Percentiles rank a stretch among this genome's conserved stretches.
These are phyloP conservation scores for Meandrina meandrites DNA, from an alignment of 92 coral and sea anemone genomes.

Conservation along the genomic window DNA sequence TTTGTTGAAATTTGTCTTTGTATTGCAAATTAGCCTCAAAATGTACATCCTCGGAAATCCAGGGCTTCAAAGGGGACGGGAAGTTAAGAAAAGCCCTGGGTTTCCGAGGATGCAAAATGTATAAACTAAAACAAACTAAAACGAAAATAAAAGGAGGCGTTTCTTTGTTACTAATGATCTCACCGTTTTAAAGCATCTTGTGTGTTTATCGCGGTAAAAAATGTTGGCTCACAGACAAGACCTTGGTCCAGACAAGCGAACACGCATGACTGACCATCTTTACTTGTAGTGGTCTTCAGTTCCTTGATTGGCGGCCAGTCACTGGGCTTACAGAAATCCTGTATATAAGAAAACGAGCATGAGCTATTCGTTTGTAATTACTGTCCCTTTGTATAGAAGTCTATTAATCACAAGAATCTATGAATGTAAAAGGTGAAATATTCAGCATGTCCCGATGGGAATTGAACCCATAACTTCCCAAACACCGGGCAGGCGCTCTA, in stretches of 20 bases:
- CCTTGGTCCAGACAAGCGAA: slow-evolving; percentile 48
- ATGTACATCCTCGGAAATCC: too few relatives aligned
- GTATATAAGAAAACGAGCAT: not conserved
- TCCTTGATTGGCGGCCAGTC: slow-evolving; percentile 59
- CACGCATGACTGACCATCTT: slow-evolving; percentile 51
- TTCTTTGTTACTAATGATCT: not conserved
- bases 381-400: not conserved
- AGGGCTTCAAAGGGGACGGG: too few relatives aligned
- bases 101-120: too few relatives aligned
- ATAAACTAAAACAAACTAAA: too few relatives aligned
- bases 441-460: too few relatives aligned
- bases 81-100: too few relatives aligned
- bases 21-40: not conserved
- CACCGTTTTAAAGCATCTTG: slow-evolving; percentile 12
- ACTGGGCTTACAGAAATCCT: slow-evolving; percentile 51
- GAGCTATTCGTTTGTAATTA: not conserved
- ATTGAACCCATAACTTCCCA: too few relatives aligned
- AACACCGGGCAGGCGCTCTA: too few relatives aligned
- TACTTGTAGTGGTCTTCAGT: slow-evolving; percentile 37
- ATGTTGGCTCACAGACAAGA: slow-evolving; percentile 32
- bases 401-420: not conserved
- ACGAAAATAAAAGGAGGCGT: too few relatives aligned
- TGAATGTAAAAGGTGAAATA: too few relatives aligned
- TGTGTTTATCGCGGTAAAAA: slow-evolving; percentile 23
- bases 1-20: too few relatives aligned